These are phyloP conservation scores for Pelecanoides urinatrix DNA, from an alignment of 2,113 vertebrate genomes.

Conservation along the genomic window DNA sequence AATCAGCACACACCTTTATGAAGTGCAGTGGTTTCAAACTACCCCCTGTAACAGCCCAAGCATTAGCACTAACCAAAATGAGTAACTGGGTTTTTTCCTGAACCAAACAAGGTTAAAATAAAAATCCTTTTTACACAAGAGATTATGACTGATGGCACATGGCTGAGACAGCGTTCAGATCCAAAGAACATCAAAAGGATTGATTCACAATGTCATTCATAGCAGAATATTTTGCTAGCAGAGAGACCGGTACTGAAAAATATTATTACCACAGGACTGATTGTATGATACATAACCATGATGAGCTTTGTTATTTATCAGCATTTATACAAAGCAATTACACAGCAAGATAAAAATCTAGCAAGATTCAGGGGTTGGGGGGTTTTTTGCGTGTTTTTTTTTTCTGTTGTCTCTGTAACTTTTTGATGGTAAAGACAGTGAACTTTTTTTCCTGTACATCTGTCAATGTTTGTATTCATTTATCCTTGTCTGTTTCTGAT, in stretches of 20 bases:
- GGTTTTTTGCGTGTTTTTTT: background rate
- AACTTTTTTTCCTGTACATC: background rate
- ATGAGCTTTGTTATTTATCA: background rate
- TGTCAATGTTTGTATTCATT: background rate
- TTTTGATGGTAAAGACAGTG: background rate
- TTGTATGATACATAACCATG: fast-evolving
- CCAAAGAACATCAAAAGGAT: background rate
- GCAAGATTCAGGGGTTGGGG: background rate
- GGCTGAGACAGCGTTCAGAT: background rate
- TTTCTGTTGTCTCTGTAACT: background rate
- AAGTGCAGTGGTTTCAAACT: constrained; percentile 41
- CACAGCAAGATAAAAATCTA: background rate
- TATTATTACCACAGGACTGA: background rate
- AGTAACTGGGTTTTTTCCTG: background rate
- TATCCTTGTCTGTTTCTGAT: background rate
- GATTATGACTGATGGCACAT: background rate
- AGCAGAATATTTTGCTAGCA: background rate
- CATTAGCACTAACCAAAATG: background rate
- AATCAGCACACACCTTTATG: constrained; percentile 62
- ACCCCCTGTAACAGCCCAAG: constrained; percentile 4
- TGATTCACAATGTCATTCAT: background rate
- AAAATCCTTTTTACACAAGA: constrained; percentile 10
- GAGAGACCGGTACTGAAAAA: background rate
- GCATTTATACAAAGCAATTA: background rate
- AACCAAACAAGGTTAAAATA: constrained; percentile 38